These are phyloP conservation scores for Brachypteracias leptosomus DNA, from an alignment of 2,113 vertebrate genomes.

Conservation along the genomic window DNA sequence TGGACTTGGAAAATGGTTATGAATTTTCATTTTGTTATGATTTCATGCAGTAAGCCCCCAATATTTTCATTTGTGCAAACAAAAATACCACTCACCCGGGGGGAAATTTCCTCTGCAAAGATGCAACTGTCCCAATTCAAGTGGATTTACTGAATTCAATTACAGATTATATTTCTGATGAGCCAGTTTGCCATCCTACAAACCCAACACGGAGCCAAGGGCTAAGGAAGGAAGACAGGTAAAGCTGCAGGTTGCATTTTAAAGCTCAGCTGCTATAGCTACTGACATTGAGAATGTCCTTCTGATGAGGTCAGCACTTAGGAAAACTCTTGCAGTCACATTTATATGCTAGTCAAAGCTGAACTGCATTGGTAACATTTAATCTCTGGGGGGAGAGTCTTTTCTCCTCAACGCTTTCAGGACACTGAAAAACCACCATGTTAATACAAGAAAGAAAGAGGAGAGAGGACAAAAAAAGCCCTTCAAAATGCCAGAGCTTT, in stretches of 20 bases:
- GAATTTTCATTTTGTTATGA: neutral
- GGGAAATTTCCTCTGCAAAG: neutral
- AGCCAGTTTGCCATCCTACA: neutral
- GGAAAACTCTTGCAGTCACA: neutral
- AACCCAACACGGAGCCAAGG: neutral
- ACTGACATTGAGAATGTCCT: neutral
- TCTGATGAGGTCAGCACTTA: neutral
- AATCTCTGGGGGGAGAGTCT: neutral
- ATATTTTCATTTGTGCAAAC: neutral
- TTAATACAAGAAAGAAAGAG: neutral
- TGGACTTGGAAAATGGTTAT: neutral
- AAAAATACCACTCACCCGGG: neutral
- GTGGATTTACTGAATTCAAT: neutral
- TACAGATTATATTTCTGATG: neutral
- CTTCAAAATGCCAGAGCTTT: neutral
- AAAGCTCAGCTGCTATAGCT: neutral
- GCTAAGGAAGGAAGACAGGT: neutral
- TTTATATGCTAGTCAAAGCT: neutral
- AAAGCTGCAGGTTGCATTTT: neutral
- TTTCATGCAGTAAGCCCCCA: neutral
- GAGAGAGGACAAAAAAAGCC: neutral
- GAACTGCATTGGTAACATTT: neutral
- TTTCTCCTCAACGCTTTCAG: neutral
- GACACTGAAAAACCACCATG: neutral
- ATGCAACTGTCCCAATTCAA: neutral